phyloP scores from a whole-genome alignment of 2,888 invertebrate species.

The Anoncus sp. region DNA sequence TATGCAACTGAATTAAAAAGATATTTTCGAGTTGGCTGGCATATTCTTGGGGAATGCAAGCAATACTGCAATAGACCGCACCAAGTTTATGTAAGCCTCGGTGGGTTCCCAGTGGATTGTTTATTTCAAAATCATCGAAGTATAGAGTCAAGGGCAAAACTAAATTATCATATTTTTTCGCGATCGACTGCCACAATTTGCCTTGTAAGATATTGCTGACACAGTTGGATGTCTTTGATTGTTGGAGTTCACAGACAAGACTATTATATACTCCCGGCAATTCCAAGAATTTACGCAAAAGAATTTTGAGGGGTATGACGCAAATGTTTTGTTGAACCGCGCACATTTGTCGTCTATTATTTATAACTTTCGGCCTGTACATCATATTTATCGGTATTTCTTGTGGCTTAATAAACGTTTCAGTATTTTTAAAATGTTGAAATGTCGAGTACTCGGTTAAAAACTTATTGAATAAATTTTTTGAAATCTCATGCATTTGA shows the following conservation, averaged over 20 bases:
- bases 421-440: constrained; percentile 3
- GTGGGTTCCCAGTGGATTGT: constrained; percentile 40
- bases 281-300: constrained; percentile 61
- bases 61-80: constrained; percentile 42
- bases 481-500: background rate
- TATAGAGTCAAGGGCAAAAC: constrained; percentile 34
- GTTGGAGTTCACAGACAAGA: background rate
- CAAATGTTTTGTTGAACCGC: constrained; percentile 21
- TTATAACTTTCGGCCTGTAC: background rate
- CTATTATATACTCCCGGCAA: constrained; percentile 56
- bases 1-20: constrained; percentile 36
- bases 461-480: constrained; percentile 9
- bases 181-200: constrained; percentile 37
- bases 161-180: constrained; percentile 39
- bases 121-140: constrained; percentile 43
- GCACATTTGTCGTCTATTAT: constrained; percentile 1
- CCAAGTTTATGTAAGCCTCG: constrained; percentile 41
- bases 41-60: constrained; percentile 36
- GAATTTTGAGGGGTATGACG: constrained; percentile 46
- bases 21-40: constrained; percentile 41
- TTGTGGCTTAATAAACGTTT: background rate
- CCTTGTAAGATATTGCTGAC: constrained; percentile 23
- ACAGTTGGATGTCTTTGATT: background rate
- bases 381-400: constrained; percentile 12
- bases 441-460: constrained; percentile 11